Base-by-base conservation (phyloP, 2,113 vertebrate species). In the Xenus cinereus region DNA sequence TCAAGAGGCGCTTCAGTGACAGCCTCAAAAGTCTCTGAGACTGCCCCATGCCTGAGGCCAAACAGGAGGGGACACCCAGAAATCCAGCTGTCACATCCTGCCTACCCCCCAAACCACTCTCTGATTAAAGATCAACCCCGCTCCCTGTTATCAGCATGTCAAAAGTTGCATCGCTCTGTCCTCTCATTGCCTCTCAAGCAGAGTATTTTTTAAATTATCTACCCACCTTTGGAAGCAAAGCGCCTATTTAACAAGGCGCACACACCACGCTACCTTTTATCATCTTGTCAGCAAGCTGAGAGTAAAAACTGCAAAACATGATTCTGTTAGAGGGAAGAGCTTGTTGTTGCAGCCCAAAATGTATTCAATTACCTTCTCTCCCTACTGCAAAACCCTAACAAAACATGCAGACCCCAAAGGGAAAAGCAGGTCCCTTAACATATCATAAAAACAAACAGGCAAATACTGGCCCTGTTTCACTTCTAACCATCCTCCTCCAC, bases 221-320 rank as follows among this genome's bases (percentile, higher is more conserved):
- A 41, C 50, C 59, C 57, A 28, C 35, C 54, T 89, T 21, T 20
- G 68, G 74, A 90, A 60, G 82, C n/a, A 89, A 73, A 89, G 84
- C 2, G 9, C 26, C 73, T 86, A 60, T 75, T 79, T 90, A 86
- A 86, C 68, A 90, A 92, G 73, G 93, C 71, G 41, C n/a, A 28
- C 33, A 15, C 78, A 71, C 39, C 82, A 83, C 0, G 0, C 59
- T 87, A 62, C 59, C 62, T 94, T 95, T 91, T 85, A 87, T 84
- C 69, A 90, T 80, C 64, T 91, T 95, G 79, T 35, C 95, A 89
- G 79, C 94, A 86, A 93, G 84, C 74, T 89, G 87, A 83, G 89
- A 95, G 41, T 18, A 33, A 72, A 86, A 76, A 79, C 75, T 48
- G 41, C 62, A 95, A 93, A 97, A 35, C 43, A 60, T 16, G 14